Percentiles rank a stretch among this genome's conserved stretches.
These are phyloP conservation scores for Polypedilum pembai DNA, from an alignment of 1,140 invertebrate species.

Conservation along the genomic window DNA sequence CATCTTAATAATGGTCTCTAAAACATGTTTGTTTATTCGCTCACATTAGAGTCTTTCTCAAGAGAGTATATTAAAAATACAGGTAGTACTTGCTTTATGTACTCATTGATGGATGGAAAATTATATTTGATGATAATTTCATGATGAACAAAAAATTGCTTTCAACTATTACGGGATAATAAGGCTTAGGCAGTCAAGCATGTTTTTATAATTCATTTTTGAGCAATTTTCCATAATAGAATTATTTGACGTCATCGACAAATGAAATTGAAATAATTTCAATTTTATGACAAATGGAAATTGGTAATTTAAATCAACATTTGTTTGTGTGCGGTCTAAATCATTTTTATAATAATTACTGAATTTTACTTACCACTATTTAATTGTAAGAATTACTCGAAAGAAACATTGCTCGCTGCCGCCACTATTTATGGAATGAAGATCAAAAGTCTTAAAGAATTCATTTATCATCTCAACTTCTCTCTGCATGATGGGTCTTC, in stretches of 20 bases:
- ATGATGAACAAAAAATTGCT: neutral
- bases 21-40: conserved; percentile 9
- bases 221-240: conserved; percentile 5
- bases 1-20: conserved; percentile 6
- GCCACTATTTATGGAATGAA: neutral
- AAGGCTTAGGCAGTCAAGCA: neutral
- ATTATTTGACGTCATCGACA: neutral
- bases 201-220: too few species aligned
- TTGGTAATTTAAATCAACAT: neutral
- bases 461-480: neutral
- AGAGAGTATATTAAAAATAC: neutral
- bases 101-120: conserved; percentile 12
- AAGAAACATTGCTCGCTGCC: neutral
- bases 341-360: neutral
- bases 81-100: conserved; percentile 5
- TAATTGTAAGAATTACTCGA: neutral
- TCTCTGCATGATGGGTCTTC: neutral
- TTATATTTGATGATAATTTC: conserved; percentile 19
- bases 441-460: neutral
- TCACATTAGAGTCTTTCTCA: neutral
- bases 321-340: neutral
- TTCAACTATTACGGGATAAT: neutral
- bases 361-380: neutral
- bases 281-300: too few species aligned
- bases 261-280: neutral